Conservation (phyloP, 1,140 invertebrate species). For the Drosophila pachea region DNA sequence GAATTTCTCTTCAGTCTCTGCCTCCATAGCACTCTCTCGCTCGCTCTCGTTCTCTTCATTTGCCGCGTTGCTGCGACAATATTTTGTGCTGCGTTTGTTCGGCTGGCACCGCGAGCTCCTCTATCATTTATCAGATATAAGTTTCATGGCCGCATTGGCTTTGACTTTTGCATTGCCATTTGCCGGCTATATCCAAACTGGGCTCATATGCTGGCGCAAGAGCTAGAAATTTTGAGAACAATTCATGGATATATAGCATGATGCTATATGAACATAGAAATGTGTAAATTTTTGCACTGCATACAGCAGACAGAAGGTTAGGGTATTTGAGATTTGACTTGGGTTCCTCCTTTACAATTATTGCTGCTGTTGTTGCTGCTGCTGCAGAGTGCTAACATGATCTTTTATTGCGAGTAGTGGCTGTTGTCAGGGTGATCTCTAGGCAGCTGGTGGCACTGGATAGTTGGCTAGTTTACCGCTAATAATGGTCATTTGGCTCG, state of each 20-base stretch:
- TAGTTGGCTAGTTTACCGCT: slow-evolving; percentile 76
- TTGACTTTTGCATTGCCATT: slow-evolving; percentile 61
- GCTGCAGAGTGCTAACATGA: slow-evolving; percentile 65
- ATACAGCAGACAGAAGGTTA: background rate
- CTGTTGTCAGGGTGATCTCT: slow-evolving; percentile 26
- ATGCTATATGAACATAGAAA: no score
- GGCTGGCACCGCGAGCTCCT: slow-evolving; percentile 54
- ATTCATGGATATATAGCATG: no score
- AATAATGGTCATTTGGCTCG: slow-evolving; percentile 76
- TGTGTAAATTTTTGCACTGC: no score
- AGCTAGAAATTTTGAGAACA: no score
- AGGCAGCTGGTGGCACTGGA: slow-evolving; percentile 36
- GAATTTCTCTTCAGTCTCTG: no score
- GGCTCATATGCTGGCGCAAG: no score
- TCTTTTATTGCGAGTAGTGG: slow-evolving; percentile 64
- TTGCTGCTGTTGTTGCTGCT: slow-evolving; percentile 27
- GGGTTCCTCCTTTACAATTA: slow-evolving; percentile 22
- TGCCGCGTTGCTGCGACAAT: slow-evolving; percentile 49
- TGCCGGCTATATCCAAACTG: slow-evolving; percentile 21
- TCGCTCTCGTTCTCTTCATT: background rate
- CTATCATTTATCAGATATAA: slow-evolving; percentile 77
- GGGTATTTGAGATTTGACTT: background rate
- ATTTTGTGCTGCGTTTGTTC: slow-evolving; percentile 54
- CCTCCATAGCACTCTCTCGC: background rate
- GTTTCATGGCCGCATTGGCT: slow-evolving; percentile 52